Base-by-base conservation (phyloP, 2,888 invertebrate genomes). In the Nomada fucata region DNA sequence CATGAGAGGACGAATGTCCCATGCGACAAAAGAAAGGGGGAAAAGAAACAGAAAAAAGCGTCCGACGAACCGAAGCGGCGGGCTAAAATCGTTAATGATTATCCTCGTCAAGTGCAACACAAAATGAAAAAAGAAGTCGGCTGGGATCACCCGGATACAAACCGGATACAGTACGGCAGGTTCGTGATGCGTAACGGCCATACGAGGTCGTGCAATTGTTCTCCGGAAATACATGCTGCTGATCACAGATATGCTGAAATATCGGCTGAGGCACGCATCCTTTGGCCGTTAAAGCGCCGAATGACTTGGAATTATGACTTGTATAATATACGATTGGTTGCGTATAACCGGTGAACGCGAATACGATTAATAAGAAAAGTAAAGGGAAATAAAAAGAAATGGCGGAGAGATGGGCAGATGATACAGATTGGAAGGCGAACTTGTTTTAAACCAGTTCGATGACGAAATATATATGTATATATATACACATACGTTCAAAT, bases 361-460 rank as follows among this genome's bases (percentile, higher is more conserved):
- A 20, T 23, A 20, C 18, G 23, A 2, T 9, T 18, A 55, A 13
- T 18, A 42, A n/a, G 23, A 59, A 26, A 26, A 11, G 4, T n/a
- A 20, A 11, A 20, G 47, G 20, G 13, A 47, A 23, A 53, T 10
- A 13, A 5, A 36, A 20, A 57, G 44, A 57, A 15, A 44, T 9
- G 29, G 2, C 13, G 10, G 13, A 44, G 20, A 42, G 3, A 29
- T 26, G 29, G 2, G 13, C 10, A 44, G 55, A 70, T 44, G 80
- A 60, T 71, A 72, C 55, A 72, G 60, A 72, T 80, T 52, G 79
- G 55, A 44, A 65, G 71, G 71, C 47, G 42, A 70, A 81, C 79
- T 77, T 65, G 83, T 78, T 76, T 47, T 72, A 73, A 88, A 89
- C 86, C 84, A 85, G 89, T 88, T 83, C 86, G 84, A 73, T 86